A percentile compares a stretch with the other conserved stretches of the same genome.
These are phyloP conservation scores for Mythimna albipuncta DNA, from an alignment of 2,888 invertebrate species.

Conservation along the genomic window DNA sequence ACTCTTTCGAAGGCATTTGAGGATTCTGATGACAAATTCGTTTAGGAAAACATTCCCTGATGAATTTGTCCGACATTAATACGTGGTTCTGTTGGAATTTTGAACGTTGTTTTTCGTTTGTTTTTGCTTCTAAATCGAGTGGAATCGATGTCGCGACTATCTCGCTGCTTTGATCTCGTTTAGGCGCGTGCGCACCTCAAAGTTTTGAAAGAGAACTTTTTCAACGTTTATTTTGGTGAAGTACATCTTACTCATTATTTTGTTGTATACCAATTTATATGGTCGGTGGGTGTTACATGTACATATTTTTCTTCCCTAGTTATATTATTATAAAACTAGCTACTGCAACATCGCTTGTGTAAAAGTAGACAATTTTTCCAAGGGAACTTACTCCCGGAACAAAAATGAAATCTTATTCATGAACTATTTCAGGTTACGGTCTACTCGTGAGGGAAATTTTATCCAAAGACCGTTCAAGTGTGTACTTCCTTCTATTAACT, in stretches of 20 bases:
- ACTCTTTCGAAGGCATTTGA: slow-evolving; percentile 32
- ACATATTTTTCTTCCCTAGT: too few relatives aligned
- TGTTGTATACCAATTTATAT: too few relatives aligned
- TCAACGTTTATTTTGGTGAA: not conserved
- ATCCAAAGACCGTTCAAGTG: too few relatives aligned
- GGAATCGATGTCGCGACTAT: slow-evolving; percentile 82
- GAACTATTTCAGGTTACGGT: too few relatives aligned
- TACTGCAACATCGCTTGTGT: too few relatives aligned
- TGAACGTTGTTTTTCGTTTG: slow-evolving; percentile 70
- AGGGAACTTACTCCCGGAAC: too few relatives aligned
- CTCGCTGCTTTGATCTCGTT: slow-evolving; percentile 77
- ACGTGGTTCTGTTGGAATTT: slow-evolving; percentile 77
- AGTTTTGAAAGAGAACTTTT: slow-evolving; percentile 52
- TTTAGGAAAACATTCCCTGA: slow-evolving; percentile 71
- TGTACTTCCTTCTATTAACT: too few relatives aligned
- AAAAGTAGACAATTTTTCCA: too few relatives aligned
- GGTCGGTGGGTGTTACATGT: too few relatives aligned
- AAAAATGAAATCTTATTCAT: too few relatives aligned
- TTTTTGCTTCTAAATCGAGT: slow-evolving; percentile 78
- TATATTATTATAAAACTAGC: too few relatives aligned
- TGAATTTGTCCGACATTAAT: slow-evolving; percentile 82
- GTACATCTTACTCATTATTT: not conserved
- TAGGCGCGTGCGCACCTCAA: slow-evolving; percentile 70
- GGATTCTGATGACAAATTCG: slow-evolving; percentile 81
- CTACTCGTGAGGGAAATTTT: too few relatives aligned